Conservation (phyloP, 2,113 vertebrate species). For the Clupea harengus region DNA sequence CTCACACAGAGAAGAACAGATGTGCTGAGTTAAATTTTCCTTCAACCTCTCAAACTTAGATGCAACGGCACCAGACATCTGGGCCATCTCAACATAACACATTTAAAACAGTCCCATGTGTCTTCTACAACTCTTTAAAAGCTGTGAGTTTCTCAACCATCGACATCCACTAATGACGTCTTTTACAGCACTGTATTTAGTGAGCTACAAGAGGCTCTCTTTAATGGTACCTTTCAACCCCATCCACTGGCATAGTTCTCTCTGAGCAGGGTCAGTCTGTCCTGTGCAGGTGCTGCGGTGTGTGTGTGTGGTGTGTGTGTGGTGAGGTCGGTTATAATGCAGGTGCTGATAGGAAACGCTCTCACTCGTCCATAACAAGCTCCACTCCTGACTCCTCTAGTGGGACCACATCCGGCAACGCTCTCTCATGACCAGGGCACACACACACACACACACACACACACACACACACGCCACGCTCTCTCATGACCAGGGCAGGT, state of each 20-base stretch:
- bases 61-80: background rate
- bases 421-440: background rate
- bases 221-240: background rate
- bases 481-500: background rate
- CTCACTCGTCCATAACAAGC: background rate
- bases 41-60: background rate
- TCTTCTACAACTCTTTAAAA: no score
- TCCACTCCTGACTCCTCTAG: background rate
- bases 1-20: no score
- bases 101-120: no score
- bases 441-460: no score
- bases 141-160: no score
- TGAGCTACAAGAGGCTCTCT: background rate
- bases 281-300: background rate
- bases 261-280: background rate
- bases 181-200: background rate
- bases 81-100: background rate
- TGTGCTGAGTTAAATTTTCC: no score
- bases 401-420: background rate
- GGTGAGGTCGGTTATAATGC: background rate
- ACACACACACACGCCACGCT: no score
- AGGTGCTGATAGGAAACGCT: background rate
- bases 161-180: no score
- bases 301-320: background rate
- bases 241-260: background rate